These are phyloP conservation scores for Chymomyza costata DNA, from an alignment of 1,140 invertebrate species.

Conservation along the genomic window DNA sequence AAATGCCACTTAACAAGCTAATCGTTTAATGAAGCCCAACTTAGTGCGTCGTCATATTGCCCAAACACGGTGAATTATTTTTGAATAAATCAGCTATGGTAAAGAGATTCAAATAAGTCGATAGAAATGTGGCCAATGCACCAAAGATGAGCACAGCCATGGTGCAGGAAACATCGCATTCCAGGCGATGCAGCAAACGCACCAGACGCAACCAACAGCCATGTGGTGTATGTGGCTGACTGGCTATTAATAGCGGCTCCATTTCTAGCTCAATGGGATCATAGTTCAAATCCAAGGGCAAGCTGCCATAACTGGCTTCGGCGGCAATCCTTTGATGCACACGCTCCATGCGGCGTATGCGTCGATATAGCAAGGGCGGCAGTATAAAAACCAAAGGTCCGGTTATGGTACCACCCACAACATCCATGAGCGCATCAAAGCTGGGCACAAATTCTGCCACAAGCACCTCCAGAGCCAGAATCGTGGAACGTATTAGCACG, in stretches of 20 bases:
- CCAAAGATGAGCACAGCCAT: slow-evolving; percentile 67
- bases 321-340: slow-evolving; percentile 59
- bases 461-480: slow-evolving; percentile 84
- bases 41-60: slow-evolving; percentile 47
- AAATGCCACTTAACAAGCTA: not conserved
- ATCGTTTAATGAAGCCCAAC: too few species aligned
- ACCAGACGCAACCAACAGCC: slow-evolving; percentile 49
- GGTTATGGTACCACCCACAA: slow-evolving; percentile 89
- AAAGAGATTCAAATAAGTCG: slow-evolving; percentile 69
- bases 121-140: slow-evolving; percentile 59
- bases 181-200: slow-evolving; percentile 40
- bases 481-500: slow-evolving; percentile 82
- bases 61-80: slow-evolving; percentile 64
- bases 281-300: slow-evolving; percentile 64
- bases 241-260: slow-evolving; percentile 44
- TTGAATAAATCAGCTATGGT: slow-evolving; percentile 52
- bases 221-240: slow-evolving; percentile 20
- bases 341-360: slow-evolving; percentile 76
- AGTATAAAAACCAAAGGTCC: slow-evolving; percentile 90
- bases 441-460: slow-evolving; percentile 88
- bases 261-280: slow-evolving; percentile 59
- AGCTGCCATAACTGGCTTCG: slow-evolving; percentile 63
- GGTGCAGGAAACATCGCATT: slow-evolving; percentile 60
- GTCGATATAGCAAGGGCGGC: slow-evolving; percentile 87
- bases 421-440: slow-evolving; percentile 92